Evolutionary conservation across 2,797 vertebrate species (phyloP).

Genomic region (Pipistrellus pipistrellus): DNA sequence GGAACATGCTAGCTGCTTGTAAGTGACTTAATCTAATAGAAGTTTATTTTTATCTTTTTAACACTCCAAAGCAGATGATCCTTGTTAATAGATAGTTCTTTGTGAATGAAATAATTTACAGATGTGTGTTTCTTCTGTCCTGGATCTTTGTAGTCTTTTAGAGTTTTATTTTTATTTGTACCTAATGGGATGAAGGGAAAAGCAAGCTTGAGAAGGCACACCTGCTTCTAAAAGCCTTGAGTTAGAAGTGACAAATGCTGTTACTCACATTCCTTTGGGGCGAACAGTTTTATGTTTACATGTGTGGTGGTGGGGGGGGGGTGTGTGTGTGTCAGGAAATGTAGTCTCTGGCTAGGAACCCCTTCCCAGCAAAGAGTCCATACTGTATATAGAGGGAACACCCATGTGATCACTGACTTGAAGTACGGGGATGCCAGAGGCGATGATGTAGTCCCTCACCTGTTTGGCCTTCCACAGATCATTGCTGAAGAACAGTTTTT

Average conservation of each 20-base stretch:
- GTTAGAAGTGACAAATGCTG: not conserved
- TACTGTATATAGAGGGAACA: not conserved
- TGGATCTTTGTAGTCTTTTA: not conserved
- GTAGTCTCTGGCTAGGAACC: not conserved
- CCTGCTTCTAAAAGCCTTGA: not conserved
- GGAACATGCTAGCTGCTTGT: not conserved
- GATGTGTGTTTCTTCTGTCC: not conserved
- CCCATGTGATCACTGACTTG: not conserved
- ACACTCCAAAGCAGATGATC: not conserved
- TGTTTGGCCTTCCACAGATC: not conserved
- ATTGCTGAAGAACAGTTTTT: not conserved
- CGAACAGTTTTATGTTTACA: not conserved
- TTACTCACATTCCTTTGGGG: not conserved
- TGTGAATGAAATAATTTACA: conserved; percentile 36
- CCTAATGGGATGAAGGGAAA: not conserved
- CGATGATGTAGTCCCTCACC: not conserved
- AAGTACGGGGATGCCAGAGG: not conserved
- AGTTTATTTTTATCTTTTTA: conserved; percentile 55
- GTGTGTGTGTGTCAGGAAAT: not conserved
- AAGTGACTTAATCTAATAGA: conserved; percentile 13
- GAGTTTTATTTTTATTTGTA: not conserved
- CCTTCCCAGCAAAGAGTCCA: not conserved
- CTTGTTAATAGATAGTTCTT: not conserved
- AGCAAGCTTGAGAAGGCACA: not conserved
- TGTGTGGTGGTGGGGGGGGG: not conserved